Conservation (phyloP, 2,113 vertebrate species). For the Etheostoma cragini region DNA sequence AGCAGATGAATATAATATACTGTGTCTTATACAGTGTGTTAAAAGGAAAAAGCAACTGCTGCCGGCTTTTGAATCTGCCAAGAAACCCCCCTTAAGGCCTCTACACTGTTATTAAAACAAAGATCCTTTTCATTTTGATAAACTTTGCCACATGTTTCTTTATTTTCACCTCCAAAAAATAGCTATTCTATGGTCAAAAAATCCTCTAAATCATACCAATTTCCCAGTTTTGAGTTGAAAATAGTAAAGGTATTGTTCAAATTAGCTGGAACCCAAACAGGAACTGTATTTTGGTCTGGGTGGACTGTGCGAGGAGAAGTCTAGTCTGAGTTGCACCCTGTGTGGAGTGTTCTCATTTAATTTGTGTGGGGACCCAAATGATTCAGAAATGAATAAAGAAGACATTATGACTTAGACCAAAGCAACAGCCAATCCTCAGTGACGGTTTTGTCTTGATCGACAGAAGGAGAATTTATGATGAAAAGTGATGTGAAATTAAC, state of each 20-base stretch:
- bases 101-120: constrained; percentile 16
- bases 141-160: too few species aligned
- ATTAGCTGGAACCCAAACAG: background rate
- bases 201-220: background rate
- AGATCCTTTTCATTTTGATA: constrained; percentile 14
- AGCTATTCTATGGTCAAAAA: background rate
- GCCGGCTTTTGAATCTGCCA: constrained; percentile 1
- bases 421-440: background rate
- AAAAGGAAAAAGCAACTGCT: background rate
- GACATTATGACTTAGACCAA: background rate
- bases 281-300: background rate
- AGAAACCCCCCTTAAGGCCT: constrained; percentile 1
- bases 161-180: background rate
- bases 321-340: background rate
- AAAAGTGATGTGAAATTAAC: background rate
- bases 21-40: background rate
- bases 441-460: background rate
- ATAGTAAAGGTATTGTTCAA: background rate
- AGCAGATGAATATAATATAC: background rate
- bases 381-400: background rate
- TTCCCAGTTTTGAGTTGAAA: background rate
- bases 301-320: background rate
- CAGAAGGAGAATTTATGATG: background rate
- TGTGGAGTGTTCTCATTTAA: background rate
- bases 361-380: background rate